A percentile compares a stretch with the other conserved stretches of the same genome.
Conservation (phyloP, 2,888 invertebrate genomes). For the Lysandra bellargus region DNA sequence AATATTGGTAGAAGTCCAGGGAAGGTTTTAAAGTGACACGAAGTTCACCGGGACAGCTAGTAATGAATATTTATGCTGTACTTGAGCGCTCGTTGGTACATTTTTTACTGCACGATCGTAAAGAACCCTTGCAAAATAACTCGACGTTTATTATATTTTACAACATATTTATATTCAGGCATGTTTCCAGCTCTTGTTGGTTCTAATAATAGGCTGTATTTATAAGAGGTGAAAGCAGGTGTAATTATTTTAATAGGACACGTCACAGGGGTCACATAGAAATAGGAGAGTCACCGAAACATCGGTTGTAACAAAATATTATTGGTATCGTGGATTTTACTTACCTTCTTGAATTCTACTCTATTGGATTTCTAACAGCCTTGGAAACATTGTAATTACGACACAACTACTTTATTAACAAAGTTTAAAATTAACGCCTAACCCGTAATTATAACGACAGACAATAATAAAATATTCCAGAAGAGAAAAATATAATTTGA, state of each 20-base stretch:
- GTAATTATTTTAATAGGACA: constrained; percentile 5
- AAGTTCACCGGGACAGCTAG: too few relatives aligned
- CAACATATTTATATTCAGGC: background rate
- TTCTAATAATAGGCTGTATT: background rate
- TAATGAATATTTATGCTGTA: constrained; percentile 16
- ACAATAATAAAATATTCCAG: background rate
- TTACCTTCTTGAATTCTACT: background rate
- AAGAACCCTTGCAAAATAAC: constrained; percentile 21
- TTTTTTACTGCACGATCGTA: constrained; percentile 3
- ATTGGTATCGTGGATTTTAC: background rate
- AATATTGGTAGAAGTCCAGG: too few relatives aligned
- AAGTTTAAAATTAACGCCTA: background rate
- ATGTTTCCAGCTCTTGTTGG: background rate
- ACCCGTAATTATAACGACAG: background rate
- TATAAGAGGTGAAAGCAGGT: constrained; percentile 16
- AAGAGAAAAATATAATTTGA: background rate
- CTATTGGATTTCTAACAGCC: too few relatives aligned
- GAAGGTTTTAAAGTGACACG: too few relatives aligned
- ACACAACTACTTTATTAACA: background rate
- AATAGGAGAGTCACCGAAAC: background rate
- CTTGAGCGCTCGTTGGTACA: background rate
- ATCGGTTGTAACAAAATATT: background rate
- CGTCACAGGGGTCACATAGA: background rate
- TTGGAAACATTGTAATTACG: background rate
- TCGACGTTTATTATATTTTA: constrained; percentile 2